Evolutionary conservation across 2,888 invertebrate species (phyloP).

Genomic region (Apoda limacodes): DNA sequence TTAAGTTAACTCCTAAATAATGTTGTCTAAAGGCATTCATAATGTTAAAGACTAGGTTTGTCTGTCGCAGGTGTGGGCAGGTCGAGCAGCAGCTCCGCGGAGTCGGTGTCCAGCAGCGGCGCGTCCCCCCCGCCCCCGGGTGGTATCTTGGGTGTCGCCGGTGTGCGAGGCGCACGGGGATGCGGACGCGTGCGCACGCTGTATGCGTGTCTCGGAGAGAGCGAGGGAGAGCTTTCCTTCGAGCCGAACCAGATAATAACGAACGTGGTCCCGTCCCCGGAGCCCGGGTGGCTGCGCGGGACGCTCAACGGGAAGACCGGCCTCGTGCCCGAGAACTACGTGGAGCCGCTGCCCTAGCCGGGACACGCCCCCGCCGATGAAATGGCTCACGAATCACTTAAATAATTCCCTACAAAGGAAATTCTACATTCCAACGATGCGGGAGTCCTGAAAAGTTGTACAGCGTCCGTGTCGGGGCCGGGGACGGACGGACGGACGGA

Average conservation of each 20-base stretch:
- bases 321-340: slow-evolving; percentile 96
- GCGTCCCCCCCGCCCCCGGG: slow-evolving; percentile 53
- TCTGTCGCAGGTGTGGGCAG: slow-evolving; percentile 25
- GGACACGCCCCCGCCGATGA: neutral
- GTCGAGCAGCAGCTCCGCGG: slow-evolving; percentile 80
- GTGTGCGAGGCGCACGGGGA: slow-evolving; percentile 40
- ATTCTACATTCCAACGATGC: no score
- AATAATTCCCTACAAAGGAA: no score
- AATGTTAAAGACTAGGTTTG: slow-evolving; percentile 2
- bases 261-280: slow-evolving; percentile 92
- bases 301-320: slow-evolving; percentile 92
- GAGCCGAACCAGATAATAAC: slow-evolving; percentile 98
- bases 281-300: slow-evolving; percentile 98
- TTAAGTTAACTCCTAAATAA: no score
- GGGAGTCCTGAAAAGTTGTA: no score
- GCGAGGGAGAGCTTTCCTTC: slow-evolving; percentile 96
- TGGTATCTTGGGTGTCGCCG: slow-evolving; percentile 16
- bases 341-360: slow-evolving; percentile 82
- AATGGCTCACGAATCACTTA: neutral
- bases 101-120: slow-evolving; percentile 76
- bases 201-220: slow-evolving; percentile 96
- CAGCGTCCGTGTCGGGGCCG: no score
- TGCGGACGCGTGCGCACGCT: slow-evolving; percentile 89
- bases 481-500: no score
- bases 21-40: no score